Conservation (phyloP, 1,140 invertebrate species). For the Lutraria rhynchaena region DNA sequence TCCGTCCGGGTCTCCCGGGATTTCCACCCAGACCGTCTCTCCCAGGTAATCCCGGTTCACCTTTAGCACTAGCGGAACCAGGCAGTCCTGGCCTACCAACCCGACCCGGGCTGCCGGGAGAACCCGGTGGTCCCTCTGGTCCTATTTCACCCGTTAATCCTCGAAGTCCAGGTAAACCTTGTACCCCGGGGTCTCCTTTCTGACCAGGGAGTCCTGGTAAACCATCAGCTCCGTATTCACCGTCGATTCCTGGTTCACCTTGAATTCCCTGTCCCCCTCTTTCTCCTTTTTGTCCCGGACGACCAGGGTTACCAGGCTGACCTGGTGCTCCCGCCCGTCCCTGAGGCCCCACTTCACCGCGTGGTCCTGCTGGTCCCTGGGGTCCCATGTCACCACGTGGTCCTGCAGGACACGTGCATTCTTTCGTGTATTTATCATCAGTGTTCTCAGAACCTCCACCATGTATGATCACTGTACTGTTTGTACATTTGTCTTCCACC, state of each 20-base stretch:
- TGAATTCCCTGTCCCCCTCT: background rate
- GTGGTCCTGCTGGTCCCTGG: conserved; percentile 10
- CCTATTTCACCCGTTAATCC: conserved; percentile 21
- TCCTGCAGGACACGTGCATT: conserved; percentile 47
- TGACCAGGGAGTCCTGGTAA: background rate
- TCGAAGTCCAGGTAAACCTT: background rate
- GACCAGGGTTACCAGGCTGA: conserved; percentile 2
- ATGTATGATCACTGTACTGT: conserved; percentile 6
- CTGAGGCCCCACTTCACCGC: conserved; percentile 24
- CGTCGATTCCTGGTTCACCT: background rate
- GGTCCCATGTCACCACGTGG: conserved; percentile 14
- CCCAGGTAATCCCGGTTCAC: conserved; percentile 8
- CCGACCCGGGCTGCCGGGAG: background rate
- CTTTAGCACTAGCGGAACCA: conserved; percentile 22
- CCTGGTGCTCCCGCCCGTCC: conserved; percentile 24
- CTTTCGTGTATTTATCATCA: conserved; percentile 5
- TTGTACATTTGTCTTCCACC: conserved; percentile 37
- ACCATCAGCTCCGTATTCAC: background rate
- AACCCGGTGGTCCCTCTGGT: background rate
- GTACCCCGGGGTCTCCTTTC: conserved; percentile 1
- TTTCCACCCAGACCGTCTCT: background rate
- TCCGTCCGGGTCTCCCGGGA: background rate
- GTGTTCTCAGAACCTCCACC: background rate
- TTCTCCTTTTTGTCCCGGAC: conserved; percentile 13
- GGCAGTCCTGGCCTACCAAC: background rate